A percentile compares a stretch with the other conserved stretches of the same genome.
These are phyloP conservation scores for Tetragnatha versicolor DNA, from an alignment of 1,140 invertebrate genomes.

Conservation along the genomic window DNA sequence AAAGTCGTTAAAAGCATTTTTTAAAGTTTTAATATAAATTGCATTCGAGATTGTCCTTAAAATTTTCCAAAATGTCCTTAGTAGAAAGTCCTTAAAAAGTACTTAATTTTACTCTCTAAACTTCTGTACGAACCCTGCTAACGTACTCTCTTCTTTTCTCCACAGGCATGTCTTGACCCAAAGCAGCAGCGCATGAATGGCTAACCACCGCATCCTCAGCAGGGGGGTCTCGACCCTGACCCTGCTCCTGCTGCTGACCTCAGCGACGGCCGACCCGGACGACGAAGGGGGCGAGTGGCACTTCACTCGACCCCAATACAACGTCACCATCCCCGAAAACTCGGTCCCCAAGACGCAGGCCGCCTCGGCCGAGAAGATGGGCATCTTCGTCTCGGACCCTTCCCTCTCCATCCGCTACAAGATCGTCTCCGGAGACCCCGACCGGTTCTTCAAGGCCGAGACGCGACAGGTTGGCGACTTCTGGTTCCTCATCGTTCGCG, in stretches of 20 bases:
- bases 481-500: conserved; percentile 87
- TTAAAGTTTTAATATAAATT: not conserved
- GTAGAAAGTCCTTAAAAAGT: too few species aligned
- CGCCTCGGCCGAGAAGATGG: conserved; percentile 73
- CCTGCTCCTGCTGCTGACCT: conserved; percentile 8
- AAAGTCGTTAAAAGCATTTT: not conserved
- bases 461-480: conserved; percentile 84
- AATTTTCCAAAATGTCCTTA: not conserved
- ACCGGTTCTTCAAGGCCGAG: conserved; percentile 93
- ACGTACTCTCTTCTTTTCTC: not conserved
- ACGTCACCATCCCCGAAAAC: conserved; percentile 91
- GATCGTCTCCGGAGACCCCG: conserved; percentile 83
- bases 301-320: conserved; percentile 81
- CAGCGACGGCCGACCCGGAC: not conserved
- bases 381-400: conserved; percentile 67
- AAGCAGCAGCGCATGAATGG: conserved; percentile 18
- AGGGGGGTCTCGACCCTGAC: conserved; percentile 6
- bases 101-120: too few species aligned
- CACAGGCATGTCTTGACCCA: conserved; percentile 20
- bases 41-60: not conserved
- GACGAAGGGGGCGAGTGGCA: not conserved
- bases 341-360: conserved; percentile 85
- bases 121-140: too few species aligned
- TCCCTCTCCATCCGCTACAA: conserved; percentile 74
- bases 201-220: conserved; percentile 6